Evolutionary conservation across 2,113 vertebrate species (phyloP).

Genomic region (Calypte anna): DNA sequence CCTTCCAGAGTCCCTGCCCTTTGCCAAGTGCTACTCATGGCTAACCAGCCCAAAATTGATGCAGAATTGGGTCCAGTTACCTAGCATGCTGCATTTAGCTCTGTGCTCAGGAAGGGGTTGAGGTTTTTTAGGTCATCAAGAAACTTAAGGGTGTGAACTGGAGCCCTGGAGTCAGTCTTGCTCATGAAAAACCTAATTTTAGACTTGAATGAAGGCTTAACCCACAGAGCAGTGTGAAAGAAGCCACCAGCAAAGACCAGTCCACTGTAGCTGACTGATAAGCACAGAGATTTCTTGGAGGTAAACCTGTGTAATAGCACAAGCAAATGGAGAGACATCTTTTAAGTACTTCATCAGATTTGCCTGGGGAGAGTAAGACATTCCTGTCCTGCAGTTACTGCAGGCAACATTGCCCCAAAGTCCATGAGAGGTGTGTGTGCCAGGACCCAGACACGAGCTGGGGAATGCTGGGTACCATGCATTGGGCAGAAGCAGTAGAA

Average conservation of each 20-base stretch:
- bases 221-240: neutral
- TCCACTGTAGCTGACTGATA: neutral
- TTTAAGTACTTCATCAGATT: neutral
- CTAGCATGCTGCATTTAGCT: neutral
- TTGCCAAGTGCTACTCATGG: neutral
- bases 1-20: neutral
- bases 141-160: neutral
- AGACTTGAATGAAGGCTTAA: accelerated
- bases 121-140: neutral
- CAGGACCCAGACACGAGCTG: accelerated
- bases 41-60: no score
- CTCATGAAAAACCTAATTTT: neutral
- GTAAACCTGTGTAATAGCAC: neutral
- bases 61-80: neutral
- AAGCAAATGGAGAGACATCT: neutral
- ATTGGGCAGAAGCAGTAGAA: neutral
- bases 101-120: neutral
- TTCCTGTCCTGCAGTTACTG: neutral
- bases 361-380: accelerated
- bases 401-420: neutral
- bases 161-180: neutral
- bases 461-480: accelerated
- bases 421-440: accelerated
- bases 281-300: neutral
- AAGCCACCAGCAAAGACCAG: neutral